A percentile compares a stretch with the other conserved stretches of the same genome.
These are phyloP conservation scores for Chromis chromis DNA, from an alignment of 2,797 vertebrate genomes.

Conservation along the genomic window DNA sequence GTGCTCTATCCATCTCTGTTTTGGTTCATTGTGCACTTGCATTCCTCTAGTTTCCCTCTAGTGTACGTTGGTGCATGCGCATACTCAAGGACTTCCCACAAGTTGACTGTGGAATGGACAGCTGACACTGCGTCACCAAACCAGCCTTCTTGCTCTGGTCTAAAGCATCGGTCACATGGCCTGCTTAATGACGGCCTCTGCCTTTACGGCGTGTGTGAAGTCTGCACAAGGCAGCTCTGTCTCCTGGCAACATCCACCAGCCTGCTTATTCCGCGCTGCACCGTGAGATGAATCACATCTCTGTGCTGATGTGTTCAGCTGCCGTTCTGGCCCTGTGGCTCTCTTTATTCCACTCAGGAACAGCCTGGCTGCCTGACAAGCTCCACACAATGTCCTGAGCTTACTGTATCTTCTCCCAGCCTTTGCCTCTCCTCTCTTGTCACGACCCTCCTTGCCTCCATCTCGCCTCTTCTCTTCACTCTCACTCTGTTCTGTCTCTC, in stretches of 20 bases:
- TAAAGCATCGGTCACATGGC: conserved; percentile 55
- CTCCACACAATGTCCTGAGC: conserved; percentile 26
- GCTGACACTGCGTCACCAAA: conserved; percentile 30
- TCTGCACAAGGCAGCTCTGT: conserved; percentile 71
- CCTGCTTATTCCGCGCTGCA: conserved; percentile 32
- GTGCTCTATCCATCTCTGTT: neutral
- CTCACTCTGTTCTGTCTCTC: conserved; percentile 26
- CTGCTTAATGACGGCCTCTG: conserved; percentile 44
- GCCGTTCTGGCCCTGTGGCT: conserved; percentile 33
- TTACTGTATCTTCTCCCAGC: neutral
- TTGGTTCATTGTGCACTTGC: neutral
- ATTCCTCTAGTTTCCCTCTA: conserved; percentile 3
- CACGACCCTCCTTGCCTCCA: conserved; percentile 18
- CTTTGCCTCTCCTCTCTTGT: conserved; percentile 15
- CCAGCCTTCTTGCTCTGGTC: conserved; percentile 40
- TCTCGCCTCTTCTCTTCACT: conserved; percentile 10
- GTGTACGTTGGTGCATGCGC: neutral
- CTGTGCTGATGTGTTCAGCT: conserved; percentile 69
- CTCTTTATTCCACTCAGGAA: conserved; percentile 38
- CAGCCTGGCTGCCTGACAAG: conserved; percentile 23
- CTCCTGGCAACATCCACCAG: conserved; percentile 78
- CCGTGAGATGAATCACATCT: conserved; percentile 73
- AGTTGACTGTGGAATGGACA: conserved; percentile 19
- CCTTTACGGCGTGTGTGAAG: conserved; percentile 55
- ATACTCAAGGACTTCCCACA: conserved; percentile 5